phyloP scores from a whole-genome alignment of 1,140 invertebrate species.

The Harpegnathos saltator region DNA sequence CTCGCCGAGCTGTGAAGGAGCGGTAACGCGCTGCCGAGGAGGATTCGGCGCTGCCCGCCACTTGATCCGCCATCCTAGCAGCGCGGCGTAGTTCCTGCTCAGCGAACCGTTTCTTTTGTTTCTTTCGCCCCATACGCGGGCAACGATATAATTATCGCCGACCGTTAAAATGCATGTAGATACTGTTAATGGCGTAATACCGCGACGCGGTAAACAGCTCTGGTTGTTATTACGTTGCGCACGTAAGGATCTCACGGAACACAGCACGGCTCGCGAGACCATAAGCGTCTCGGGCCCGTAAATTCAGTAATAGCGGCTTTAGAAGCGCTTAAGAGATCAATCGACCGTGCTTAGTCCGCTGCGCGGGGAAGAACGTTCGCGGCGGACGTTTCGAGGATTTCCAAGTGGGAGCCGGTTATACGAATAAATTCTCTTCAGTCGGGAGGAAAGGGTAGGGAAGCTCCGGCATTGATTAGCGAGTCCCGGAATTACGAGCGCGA shows the following conservation, averaged over 20 bases:
- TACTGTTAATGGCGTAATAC: slow-evolving; percentile 8
- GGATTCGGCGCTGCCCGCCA: not conserved
- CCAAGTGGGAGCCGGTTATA: no score
- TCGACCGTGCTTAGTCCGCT: no score
- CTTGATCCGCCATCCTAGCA: slow-evolving; percentile 35
- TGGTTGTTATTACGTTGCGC: slow-evolving; percentile 40
- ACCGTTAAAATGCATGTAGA: slow-evolving; percentile 32
- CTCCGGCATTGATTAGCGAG: no score
- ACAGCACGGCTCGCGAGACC: not conserved
- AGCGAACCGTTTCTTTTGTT: slow-evolving; percentile 37
- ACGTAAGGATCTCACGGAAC: slow-evolving; percentile 20
- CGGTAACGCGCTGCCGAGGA: not conserved
- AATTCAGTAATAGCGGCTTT: not conserved
- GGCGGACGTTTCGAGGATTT: not conserved
- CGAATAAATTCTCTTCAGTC: no score
- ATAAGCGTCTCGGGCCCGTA: not conserved
- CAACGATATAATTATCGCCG: slow-evolving; percentile 28
- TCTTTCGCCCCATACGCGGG: not conserved
- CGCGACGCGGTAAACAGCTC: slow-evolving; percentile 9
- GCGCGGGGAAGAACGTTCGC: no score
- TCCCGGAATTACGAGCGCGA: no score
- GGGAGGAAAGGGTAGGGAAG: no score
- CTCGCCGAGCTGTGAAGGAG: not conserved
- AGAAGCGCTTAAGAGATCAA: not conserved
- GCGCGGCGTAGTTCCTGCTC: slow-evolving; percentile 6